phyloP scores from a whole-genome alignment of 1,140 invertebrate genomes.

The Bombus terrestris region DNA sequence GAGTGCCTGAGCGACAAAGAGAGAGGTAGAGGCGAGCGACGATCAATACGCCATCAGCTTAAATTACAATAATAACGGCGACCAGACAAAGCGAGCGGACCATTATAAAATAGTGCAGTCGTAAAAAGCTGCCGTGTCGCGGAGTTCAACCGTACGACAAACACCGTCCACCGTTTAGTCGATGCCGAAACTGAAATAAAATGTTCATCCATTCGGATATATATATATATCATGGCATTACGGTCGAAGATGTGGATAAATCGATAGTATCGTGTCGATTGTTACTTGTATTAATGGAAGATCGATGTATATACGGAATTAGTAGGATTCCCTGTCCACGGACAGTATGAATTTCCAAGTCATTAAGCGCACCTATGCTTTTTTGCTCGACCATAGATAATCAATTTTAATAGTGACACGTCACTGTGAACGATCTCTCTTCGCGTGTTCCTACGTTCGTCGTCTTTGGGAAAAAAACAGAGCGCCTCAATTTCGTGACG shows the following conservation, averaged over 20 bases:
- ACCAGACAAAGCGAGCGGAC: slow-evolving; percentile 57
- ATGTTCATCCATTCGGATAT: neutral
- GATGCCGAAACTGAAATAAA: slow-evolving; percentile 43
- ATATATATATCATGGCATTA: neutral
- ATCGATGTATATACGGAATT: too few species aligned
- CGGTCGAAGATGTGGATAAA: neutral
- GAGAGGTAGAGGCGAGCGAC: slow-evolving; percentile 44
- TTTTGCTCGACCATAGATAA: neutral
- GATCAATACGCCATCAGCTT: slow-evolving; percentile 74
- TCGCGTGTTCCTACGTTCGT: neutral
- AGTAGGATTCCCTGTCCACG: neutral
- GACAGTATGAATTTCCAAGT: neutral
- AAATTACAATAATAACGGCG: slow-evolving; percentile 75
- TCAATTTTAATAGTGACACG: neutral
- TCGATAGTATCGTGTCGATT: slow-evolving; percentile 7
- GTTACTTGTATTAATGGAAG: neutral
- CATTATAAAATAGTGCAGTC: slow-evolving; percentile 66
- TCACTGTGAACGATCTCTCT: neutral
- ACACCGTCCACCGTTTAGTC: slow-evolving; percentile 41
- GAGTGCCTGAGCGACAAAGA: neutral
- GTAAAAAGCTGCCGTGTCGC: slow-evolving; percentile 57
- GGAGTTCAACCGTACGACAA: slow-evolving; percentile 38
- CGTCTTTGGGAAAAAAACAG: neutral
- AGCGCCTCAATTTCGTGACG: neutral
- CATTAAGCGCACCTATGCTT: neutral